A percentile compares a stretch with the other conserved stretches of the same genome.
Conservation (phyloP, 2,888 invertebrate genomes). For the Leptopilina drosophilae region DNA sequence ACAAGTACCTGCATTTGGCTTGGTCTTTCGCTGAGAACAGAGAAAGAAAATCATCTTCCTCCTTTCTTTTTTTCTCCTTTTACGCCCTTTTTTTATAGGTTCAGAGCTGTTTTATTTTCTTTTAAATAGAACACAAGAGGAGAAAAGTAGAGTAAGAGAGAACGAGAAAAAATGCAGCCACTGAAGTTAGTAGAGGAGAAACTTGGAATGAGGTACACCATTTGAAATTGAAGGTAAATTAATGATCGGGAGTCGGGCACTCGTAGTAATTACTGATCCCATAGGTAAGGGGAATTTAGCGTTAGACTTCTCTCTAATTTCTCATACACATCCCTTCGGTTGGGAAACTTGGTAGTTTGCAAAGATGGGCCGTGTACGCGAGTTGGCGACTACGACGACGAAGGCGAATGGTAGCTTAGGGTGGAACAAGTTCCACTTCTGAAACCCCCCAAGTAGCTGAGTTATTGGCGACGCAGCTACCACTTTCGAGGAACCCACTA, state of each 20-base stretch:
- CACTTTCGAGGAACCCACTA: slow-evolving; percentile 23
- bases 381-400: slow-evolving; percentile 24
- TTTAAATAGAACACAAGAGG: neutral
- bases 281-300: slow-evolving; percentile 26
- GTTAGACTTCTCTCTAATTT: slow-evolving; percentile 37
- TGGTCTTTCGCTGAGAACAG: neutral
- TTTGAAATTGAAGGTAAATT: slow-evolving; percentile 40
- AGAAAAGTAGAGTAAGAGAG: too few species aligned
- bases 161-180: neutral
- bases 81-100: neutral
- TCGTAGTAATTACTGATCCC: slow-evolving; percentile 37
- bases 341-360: slow-evolving; percentile 27
- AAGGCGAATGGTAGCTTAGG: slow-evolving; percentile 14
- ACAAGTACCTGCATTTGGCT: slow-evolving; percentile 3
- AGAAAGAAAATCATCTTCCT: neutral
- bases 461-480: slow-evolving; percentile 36
- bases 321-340: slow-evolving; percentile 30
- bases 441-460: slow-evolving; percentile 12
- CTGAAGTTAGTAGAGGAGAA: neutral
- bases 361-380: slow-evolving; percentile 5
- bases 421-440: slow-evolving; percentile 31
- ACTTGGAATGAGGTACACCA: neutral
- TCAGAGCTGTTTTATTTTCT: neutral
- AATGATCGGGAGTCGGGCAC: slow-evolving; percentile 33
- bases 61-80: neutral